phyloP scores from a whole-genome alignment of 2,888 invertebrate genomes.

The Spodoptera exigua region DNA sequence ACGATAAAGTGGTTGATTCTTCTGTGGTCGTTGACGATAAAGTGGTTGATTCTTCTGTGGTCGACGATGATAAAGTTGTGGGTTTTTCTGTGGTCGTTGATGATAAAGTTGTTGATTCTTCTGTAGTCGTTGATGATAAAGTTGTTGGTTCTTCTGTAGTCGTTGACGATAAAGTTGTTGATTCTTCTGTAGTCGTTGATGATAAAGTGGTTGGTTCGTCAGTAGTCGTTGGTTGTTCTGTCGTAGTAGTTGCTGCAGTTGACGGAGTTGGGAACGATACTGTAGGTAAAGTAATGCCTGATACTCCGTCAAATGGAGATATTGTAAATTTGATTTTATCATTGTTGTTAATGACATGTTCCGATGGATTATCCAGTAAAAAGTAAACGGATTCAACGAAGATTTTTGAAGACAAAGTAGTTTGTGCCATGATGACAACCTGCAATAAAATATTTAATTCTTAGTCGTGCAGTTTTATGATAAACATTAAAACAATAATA shows the following conservation, averaged over 20 bases:
- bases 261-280: conserved; percentile 14
- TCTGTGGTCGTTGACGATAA: background rate
- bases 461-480: too few relatives aligned
- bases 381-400: conserved; percentile 37
- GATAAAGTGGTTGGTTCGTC: background rate
- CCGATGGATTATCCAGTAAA: background rate
- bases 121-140: background rate
- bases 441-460: conserved; percentile 37
- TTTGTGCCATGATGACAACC: conserved; percentile 45
- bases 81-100: background rate
- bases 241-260: background rate
- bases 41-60: background rate
- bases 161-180: background rate
- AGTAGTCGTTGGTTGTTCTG: conserved; percentile 2
- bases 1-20: background rate
- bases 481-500: too few relatives aligned
- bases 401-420: conserved; percentile 37
- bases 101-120: background rate
- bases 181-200: background rate
- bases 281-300: conserved; percentile 16
- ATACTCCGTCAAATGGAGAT: background rate
- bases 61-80: background rate
- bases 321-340: background rate
- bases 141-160: background rate
- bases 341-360: conserved; percentile 1